Evolutionary conservation across 2,888 invertebrate species (phyloP), one percentile per base, ranked within the genome.

Genomic region (Pseudococcus viburni): DNA sequence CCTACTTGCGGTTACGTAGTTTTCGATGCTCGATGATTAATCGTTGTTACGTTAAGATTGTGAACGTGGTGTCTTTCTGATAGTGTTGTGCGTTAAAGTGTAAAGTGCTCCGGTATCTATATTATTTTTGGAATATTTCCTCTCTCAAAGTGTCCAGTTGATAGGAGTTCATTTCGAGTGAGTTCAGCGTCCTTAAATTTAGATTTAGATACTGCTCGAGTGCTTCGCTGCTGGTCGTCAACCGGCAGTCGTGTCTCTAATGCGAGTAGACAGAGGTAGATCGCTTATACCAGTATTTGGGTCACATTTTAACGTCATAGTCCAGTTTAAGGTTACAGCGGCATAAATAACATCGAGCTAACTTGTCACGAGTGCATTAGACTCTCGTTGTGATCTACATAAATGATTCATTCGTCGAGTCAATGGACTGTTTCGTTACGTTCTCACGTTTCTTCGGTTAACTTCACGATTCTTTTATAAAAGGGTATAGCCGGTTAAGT

Each of bases 331-430:
- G 55, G 15, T 55, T 15, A 6, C 55, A 15, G n/a, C 55, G n/a
- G n/a, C n/a, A 12, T 51, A 15, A 12, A 51, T 51, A 15, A 15
- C 51, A 4, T 4, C n/a, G n/a, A 55, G 6, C 15, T n/a, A n/a
- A 55, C 55, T 55, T 55, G 55, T 55, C 55, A 55, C 55, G 55
- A 55, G 55, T 55, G 6, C 55, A 55, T 55, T 55, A 55, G 55
- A n/a, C 55, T 55, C 55, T 51, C 48, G 55, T 17, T n/a, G n/a
- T 55, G 7, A 55, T 55, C 55, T 55, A 55, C 42, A 42, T 42
- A 42, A n/a, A 55, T 55, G 55, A 55, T n/a, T 55, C 55, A 55
- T n/a, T 7, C 17, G n/a, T 7, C 17, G n/a, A 55, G 55, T 1
- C 55, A n/a, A n/a, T 55, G 55, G 55, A 4, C 55, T 55, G 55